Evolutionary conservation across 2,888 invertebrate genomes (phyloP).

Genomic region (Baronia brevicornis): DNA sequence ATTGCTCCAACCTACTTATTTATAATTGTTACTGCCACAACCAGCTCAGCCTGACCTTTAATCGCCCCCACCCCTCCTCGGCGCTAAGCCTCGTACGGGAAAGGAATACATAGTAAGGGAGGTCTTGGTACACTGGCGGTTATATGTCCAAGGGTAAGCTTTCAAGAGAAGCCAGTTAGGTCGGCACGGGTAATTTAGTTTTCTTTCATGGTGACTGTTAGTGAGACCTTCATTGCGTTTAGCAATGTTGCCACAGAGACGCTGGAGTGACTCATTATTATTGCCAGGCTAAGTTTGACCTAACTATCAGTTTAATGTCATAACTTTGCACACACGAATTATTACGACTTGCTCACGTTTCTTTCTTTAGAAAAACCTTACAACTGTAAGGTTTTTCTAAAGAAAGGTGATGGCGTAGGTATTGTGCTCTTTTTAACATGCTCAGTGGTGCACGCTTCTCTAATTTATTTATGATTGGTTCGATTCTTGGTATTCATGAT

Average conservation of each 20-base stretch:
- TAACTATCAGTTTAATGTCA: constrained; percentile 3
- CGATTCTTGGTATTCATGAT: too few relatives aligned
- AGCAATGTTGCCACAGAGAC: constrained; percentile 31
- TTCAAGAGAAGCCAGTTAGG: constrained; percentile 53
- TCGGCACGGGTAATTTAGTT: constrained; percentile 68
- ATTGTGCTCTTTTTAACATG: too few relatives aligned
- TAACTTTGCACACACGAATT: too few relatives aligned
- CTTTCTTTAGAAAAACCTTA: too few relatives aligned
- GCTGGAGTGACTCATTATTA: constrained; percentile 35
- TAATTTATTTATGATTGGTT: too few relatives aligned
- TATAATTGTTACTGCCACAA: constrained; percentile 63
- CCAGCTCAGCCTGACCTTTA: constrained; percentile 37
- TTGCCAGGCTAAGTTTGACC: constrained; percentile 13
- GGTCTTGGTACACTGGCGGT: constrained; percentile 23
- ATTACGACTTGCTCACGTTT: too few relatives aligned
- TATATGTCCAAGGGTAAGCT: constrained; percentile 29
- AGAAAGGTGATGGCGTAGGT: too few relatives aligned
- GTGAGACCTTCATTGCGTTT: constrained; percentile 60
- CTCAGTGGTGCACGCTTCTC: too few relatives aligned
- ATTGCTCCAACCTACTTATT: constrained; percentile 71
- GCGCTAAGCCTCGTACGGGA: constrained; percentile 13
- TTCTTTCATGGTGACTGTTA: constrained; percentile 60
- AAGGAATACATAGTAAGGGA: constrained; percentile 17
- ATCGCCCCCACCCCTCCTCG: constrained; percentile 21
- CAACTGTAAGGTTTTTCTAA: too few relatives aligned